Evolutionary conservation across 1,140 invertebrate genomes (phyloP), one percentile per base, ranked within the genome.

Genomic region (Diploscapter pachys): DNA sequence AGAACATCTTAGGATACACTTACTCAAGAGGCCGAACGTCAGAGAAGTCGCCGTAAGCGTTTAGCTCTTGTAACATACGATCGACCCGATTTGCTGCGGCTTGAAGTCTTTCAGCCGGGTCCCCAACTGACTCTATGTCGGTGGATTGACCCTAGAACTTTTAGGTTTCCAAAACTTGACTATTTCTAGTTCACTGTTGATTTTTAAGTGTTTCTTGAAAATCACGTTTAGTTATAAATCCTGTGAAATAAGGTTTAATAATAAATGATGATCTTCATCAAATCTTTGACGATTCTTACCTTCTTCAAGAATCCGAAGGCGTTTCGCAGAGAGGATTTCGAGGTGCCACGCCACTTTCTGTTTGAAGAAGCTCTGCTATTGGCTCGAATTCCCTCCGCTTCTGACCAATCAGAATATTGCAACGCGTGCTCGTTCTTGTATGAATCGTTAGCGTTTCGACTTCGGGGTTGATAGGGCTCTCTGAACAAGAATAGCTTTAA

Each of bases 31-130:
- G 66, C 70, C 67, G 72, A 4, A 72, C 69, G 13, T 62, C 56
- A 11, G 71, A 52, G 51, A 81, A 67, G 70, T 80, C 73, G 66
- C 74, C 76, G 50, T 75, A 78, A 53, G 67, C 66, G n/a, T 80
- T 69, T 67, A 84, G 64, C 70, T 84, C 81, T 59, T 79, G 74
- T 13, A 82, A 70, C 81, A 82, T 82, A 69, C 74, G 52, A 61
- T 82, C 81, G 11, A 82, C 80, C 55, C 82, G 73, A 13, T 74
- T 81, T 48, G 82, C 80, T 48, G 81, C 78, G n/a, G 81, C 71
- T 63, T 83, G 80, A 49, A 82, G 66, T 2, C 66, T 51, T 53
- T 68, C 66, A 5, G 66, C 66, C 8, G 66, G 66, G 48, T 68
- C 66, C n/a, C 52, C 66, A 52, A 68, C 52, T 11, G 66, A 68